These are phyloP conservation scores for Grus americana DNA, from an alignment of 2,113 vertebrate species.

Conservation along the genomic window DNA sequence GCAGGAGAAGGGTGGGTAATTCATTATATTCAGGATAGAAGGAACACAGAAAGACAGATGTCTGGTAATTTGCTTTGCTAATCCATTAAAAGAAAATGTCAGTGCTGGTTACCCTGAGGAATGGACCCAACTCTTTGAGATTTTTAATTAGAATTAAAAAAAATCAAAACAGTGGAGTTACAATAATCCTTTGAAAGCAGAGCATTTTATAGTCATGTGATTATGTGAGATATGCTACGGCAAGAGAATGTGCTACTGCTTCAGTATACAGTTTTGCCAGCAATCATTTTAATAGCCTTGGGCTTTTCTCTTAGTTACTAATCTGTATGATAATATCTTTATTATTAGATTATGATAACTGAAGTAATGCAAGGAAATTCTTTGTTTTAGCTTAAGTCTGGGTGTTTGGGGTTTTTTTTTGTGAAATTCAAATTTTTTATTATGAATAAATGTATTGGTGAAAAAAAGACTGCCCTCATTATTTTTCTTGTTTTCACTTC, in stretches of 20 bases:
- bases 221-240: constrained; percentile 19
- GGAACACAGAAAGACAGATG: not conserved
- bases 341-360: constrained; percentile 47
- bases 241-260: constrained; percentile 28
- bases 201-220: constrained; percentile 35
- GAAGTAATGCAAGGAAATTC: constrained; percentile 49
- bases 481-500: not conserved
- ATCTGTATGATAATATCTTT: constrained; percentile 54
- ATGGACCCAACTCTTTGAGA: not conserved
- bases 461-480: not conserved
- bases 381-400: constrained; percentile 11
- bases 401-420: not conserved
- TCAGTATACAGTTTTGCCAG: constrained; percentile 33
- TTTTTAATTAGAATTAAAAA: constrained; percentile 49
- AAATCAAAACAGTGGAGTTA: not conserved
- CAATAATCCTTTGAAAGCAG: constrained; percentile 62
- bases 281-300: constrained; percentile 43
- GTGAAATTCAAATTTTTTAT: not conserved
- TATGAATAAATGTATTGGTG: constrained; percentile 38
- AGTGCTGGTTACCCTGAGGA: not conserved
- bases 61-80: constrained; percentile 22
- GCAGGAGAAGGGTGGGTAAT: not conserved
- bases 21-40: not conserved
- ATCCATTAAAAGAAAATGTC: not conserved
- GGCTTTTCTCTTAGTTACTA: constrained; percentile 52